These are phyloP conservation scores for Tonatia bakeri DNA, from an alignment of 2,113 vertebrate genomes.

Conservation along the genomic window DNA sequence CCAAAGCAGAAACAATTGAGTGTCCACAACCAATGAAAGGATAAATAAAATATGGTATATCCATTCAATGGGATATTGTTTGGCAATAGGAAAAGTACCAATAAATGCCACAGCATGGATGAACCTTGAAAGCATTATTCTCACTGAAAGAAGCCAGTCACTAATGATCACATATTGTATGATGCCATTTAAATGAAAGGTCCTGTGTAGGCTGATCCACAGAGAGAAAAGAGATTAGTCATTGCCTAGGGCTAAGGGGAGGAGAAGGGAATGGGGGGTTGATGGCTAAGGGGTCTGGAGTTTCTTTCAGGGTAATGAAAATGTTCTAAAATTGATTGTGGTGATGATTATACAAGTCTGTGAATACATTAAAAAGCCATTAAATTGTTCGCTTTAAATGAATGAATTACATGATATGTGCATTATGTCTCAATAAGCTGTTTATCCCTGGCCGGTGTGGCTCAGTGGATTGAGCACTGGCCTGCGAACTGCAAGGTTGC, in stretches of 20 bases:
- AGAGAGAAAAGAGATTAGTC: background rate
- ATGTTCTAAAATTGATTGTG: background rate
- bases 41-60: background rate
- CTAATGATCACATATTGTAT: background rate
- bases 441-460: too few relatives aligned
- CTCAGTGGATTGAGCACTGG: too few relatives aligned
- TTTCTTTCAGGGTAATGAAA: background rate
- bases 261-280: background rate
- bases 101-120: background rate
- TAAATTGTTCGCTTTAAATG: background rate
- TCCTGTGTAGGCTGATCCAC: background rate
- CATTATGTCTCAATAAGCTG: background rate
- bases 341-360: background rate
- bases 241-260: background rate
- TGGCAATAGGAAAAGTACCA: background rate
- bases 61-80: background rate
- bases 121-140: background rate
- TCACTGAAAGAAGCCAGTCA: background rate
- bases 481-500: too few relatives aligned
- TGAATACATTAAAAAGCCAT: background rate
- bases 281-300: background rate
- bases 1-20: background rate
- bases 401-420: background rate
- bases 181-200: background rate
- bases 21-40: background rate